Evolutionary conservation across 2,888 invertebrate species (phyloP), one percentile per base, ranked within the genome.

Genomic region (Athalia rosae): DNA sequence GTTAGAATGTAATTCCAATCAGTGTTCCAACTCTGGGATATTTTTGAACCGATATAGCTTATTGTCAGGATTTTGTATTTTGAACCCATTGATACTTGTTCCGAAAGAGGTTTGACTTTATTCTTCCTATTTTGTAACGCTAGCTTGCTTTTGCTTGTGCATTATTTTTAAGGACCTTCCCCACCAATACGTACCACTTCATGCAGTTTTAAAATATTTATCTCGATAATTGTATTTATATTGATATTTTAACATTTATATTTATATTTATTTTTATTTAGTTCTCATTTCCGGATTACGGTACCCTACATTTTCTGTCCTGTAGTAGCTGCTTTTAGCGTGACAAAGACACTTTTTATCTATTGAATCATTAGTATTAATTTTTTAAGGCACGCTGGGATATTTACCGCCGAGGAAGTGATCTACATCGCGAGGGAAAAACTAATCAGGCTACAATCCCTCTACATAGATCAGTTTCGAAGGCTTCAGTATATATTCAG

Each of bases 381-480:
- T 82, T 86, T 85, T 90, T 90, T 67, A 90, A 97, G 97, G 90
- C 95, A 95, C 87, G 97, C 97, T 0, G 96, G 96, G 9, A 94
- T 97, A 0, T 98, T 94, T 88, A 97, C 98, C 0, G 95, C 95
- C 0, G 97, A 98, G 85, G 98, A 98, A 89, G 95, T 96, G 0
- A 94, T 96, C 4, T 91, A 93, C 47, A 94, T 96, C 50, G 94
- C 96, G 0, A 92, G 95, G 83, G 94, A 94, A 76, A 95, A 95
- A 82, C 90, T 98, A 63, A 92, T 94, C 11, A 92, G 94, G 63
- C 91, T 98, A 0, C 97, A 97, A 87, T 92, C 94, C 0, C 91
- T 97, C 0, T 98, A 98, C 87, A 92, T 95, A 47, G 94, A 95
- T 59, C 97, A 98, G 89, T 95, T 96, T 89, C 92, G 93, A 79